These are phyloP conservation scores for Numenius arquata DNA, from an alignment of 2,113 vertebrate genomes.

Conservation along the genomic window DNA sequence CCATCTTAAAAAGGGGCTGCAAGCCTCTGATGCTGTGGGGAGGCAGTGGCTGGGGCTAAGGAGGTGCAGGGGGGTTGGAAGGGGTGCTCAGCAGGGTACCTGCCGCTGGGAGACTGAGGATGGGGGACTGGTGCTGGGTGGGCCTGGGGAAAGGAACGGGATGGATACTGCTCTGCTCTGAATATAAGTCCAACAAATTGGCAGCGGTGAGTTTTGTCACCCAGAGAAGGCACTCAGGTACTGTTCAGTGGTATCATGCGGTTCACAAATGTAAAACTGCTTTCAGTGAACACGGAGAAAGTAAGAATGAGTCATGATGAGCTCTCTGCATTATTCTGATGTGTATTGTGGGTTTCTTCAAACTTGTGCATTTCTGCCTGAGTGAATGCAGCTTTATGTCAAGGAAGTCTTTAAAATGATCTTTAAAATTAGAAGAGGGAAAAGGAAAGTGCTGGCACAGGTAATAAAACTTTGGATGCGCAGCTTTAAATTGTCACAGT, in stretches of 20 bases:
- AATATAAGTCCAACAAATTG: background rate
- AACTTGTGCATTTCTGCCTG: conserved; percentile 1
- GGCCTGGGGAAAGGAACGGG: background rate
- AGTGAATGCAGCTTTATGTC: conserved; percentile 33
- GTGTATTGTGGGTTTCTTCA: conserved; percentile 42
- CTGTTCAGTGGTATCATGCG: background rate
- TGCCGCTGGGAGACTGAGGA: background rate
- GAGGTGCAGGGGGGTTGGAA: background rate
- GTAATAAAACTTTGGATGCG: background rate
- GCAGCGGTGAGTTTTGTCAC: background rate
- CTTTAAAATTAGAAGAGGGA: background rate
- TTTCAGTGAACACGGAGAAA: background rate
- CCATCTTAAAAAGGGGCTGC: background rate
- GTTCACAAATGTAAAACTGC: conserved; percentile 47
- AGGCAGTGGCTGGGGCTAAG: background rate
- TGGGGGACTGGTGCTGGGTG: background rate
- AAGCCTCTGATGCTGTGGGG: background rate
- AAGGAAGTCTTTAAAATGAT: background rate
- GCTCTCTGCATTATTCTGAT: conserved; percentile 48
- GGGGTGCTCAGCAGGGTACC: accelerated
- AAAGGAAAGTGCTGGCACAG: background rate
- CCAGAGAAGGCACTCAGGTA: background rate
- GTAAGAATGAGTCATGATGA: conserved; percentile 60
- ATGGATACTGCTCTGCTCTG: background rate
- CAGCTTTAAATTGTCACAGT: background rate